Base-by-base conservation (phyloP, 2,113 vertebrate species). In the Poeciliopsis turrubarensis region DNA sequence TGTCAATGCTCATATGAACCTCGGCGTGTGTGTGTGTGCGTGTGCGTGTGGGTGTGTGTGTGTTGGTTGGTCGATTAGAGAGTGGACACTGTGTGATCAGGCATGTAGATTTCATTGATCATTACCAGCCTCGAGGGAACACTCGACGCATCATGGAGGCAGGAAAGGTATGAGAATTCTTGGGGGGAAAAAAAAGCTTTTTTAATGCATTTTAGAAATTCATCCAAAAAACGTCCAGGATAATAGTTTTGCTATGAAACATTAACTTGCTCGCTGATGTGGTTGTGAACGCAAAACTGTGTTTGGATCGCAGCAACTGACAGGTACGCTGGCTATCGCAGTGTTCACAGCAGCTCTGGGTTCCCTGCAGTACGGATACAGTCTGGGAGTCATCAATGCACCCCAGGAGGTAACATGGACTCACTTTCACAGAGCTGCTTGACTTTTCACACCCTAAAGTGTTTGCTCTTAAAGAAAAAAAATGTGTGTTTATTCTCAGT, bases 341-440 rank as follows among this genome's bases (percentile, higher is more conserved):
- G 96, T 99, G 77, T 96, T 97, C 85, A 95, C 96, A 0, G 96
- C 97, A 0, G 92, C 93, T 5, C 89, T 99, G 41, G 95, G 97
- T 7, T 99, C 98, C 65, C 94, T 99, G 84, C 97, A 99, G 89
- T 98, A 92, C 0, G 98, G 98, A 62, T 99, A 98, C 87, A 95
- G 97, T 77, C 83, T 97, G 22, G 98, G 98, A 17, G 97, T 99
- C 79, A 98, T 99, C 89, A 99, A 99, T 0, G 96, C 98, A 7
- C 98, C 98, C 0, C 97, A 99, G 87, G 90, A 96, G 96, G 98
- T 96, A 94, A 10, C 5, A 19, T 22, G 17, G 14, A n/a, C 3
- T 32, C 5, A 30, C 13, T 47, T 22, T 14, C 3, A 4, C n/a
- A 30, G 15, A 30, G 7, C 7, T 7, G 13, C 27, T 62, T 15